Evolutionary conservation across 2,113 vertebrate genomes (phyloP).

Genomic region (Passerina amoena): DNA sequence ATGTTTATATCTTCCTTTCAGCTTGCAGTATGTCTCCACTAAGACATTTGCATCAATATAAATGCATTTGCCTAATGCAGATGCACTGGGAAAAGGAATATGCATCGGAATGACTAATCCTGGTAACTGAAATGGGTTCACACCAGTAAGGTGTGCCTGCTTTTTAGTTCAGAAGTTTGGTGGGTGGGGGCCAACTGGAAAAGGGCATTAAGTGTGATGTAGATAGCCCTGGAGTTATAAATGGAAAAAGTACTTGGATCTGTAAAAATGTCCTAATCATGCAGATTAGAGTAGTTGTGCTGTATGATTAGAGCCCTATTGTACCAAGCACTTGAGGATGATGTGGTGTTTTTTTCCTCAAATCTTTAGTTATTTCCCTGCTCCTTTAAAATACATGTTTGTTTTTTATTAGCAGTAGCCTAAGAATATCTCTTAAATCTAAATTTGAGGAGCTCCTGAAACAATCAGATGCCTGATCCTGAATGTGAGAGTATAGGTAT

Average conservation of each 20-base stretch:
- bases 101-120: not conserved
- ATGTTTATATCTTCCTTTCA: constrained; percentile 16
- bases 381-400: not conserved
- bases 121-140: not conserved
- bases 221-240: not conserved
- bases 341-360: not conserved
- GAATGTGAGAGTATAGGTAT: not conserved
- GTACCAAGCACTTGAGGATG: not conserved
- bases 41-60: not conserved
- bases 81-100: not conserved
- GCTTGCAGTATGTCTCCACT: not conserved
- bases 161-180: not conserved
- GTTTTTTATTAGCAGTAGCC: not conserved
- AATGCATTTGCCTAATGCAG: not conserved
- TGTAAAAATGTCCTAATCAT: not conserved
- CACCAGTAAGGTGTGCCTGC: not conserved
- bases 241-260: not conserved
- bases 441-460: not conserved
- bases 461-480: not conserved
- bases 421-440: not conserved
- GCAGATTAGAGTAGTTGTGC: not conserved
- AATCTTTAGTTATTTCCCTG: not conserved
- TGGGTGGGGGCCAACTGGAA: not conserved
- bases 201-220: not conserved
- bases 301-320: not conserved